phyloP scores from a whole-genome alignment of 2,797 vertebrate genomes.

The Pipistrellus pygmaeus region DNA sequence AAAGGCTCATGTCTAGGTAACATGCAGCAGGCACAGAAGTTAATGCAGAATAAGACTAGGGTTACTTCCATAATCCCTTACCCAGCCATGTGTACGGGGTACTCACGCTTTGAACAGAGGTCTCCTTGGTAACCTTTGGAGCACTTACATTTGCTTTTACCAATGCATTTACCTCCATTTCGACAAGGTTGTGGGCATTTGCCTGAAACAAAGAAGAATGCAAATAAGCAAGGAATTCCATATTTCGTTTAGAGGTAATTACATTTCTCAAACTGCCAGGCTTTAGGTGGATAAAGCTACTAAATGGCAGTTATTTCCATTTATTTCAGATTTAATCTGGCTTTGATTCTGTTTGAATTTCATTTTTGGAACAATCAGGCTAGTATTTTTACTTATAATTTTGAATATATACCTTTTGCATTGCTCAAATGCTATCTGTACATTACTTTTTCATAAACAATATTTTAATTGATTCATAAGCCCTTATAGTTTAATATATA shows the following conservation, averaged over 20 bases:
- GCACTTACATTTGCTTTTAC: constrained; percentile 95
- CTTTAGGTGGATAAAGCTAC: background rate
- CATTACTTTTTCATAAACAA: background rate
- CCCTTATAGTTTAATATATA: background rate
- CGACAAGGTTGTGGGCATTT: constrained; percentile 93
- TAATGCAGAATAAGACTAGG: background rate
- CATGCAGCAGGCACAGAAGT: background rate
- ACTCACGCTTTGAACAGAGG: constrained; percentile 94
- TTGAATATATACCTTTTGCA: background rate
- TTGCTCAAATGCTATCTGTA: background rate
- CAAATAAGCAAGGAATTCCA: constrained; percentile 44
- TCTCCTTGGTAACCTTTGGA: constrained; percentile 94
- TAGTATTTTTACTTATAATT: constrained; percentile 25
- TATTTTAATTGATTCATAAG: background rate
- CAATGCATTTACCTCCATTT: constrained; percentile 94
- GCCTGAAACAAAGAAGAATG: constrained; percentile 85
- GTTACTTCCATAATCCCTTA: fast-evolving
- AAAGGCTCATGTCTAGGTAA: background rate
- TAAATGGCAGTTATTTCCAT: background rate
- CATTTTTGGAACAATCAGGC: background rate
- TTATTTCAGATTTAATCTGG: background rate
- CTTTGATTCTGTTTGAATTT: background rate
- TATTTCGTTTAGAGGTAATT: background rate
- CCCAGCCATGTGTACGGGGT: background rate
- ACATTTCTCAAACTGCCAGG: constrained; percentile 25